These are phyloP conservation scores for Ceyx cyanopectus DNA, from an alignment of 2,113 vertebrate species.

Conservation along the genomic window DNA sequence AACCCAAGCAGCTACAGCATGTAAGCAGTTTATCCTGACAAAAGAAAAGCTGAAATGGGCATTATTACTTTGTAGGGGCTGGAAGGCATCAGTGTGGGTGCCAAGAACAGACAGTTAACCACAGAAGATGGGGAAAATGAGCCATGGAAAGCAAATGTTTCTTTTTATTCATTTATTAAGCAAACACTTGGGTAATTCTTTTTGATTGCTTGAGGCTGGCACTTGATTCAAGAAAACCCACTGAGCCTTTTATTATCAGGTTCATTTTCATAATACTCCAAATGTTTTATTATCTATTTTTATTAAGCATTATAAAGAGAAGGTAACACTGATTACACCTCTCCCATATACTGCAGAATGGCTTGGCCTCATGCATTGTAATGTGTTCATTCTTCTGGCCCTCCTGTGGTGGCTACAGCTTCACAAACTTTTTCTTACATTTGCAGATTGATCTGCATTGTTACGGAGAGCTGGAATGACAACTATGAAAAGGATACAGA, in stretches of 20 bases:
- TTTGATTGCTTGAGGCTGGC: conserved; percentile 24
- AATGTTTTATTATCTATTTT: conserved; percentile 39
- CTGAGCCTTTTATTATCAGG: conserved; percentile 17
- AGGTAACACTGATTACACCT: background rate
- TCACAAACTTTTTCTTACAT: background rate
- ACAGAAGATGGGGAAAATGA: background rate
- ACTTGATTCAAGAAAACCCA: conserved; percentile 13
- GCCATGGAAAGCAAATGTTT: background rate
- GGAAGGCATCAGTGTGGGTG: background rate
- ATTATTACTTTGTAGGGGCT: accelerated
- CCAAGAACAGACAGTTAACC: background rate
- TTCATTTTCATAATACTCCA: conserved; percentile 17
- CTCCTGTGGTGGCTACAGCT: accelerated
- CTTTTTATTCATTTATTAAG: conserved; percentile 18
- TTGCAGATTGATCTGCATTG: background rate
- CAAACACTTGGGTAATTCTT: conserved; percentile 46
- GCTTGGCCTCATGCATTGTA: background rate
- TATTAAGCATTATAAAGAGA: conserved; percentile 22
- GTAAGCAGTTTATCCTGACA: background rate
- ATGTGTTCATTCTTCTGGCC: background rate
- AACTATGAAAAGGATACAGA: background rate
- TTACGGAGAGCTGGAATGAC: accelerated
- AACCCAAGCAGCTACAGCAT: background rate
- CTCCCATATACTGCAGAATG: background rate
- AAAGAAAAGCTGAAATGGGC: background rate